These are phyloP conservation scores for Machimus rusticus DNA, from an alignment of 2,888 invertebrate genomes.

Conservation along the genomic window DNA sequence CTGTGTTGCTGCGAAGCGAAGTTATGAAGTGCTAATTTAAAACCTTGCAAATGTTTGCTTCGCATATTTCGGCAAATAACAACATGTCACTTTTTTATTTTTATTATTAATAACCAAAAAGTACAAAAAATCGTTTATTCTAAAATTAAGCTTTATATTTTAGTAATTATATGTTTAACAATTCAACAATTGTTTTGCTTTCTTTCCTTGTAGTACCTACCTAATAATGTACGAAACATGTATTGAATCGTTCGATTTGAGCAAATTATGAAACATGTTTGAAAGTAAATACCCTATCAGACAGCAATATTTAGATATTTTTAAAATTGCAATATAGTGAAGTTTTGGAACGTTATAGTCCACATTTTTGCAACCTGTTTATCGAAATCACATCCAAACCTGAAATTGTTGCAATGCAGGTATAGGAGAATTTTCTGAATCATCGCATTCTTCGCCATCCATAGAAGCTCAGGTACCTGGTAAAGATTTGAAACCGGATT, in stretches of 20 bases:
- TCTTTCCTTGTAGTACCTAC: background rate
- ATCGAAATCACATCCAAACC: background rate
- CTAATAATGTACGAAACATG: background rate
- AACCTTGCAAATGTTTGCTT: background rate
- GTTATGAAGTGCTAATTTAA: background rate
- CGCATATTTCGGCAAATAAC: background rate
- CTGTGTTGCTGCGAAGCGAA: background rate
- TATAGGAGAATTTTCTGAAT: background rate
- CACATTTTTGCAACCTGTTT: background rate
- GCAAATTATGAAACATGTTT: background rate
- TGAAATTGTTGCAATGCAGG: background rate
- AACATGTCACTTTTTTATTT: background rate
- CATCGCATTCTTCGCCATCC: background rate
- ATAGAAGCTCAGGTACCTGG: background rate
- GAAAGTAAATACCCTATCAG: background rate
- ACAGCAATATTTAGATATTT: background rate
- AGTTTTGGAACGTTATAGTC: background rate
- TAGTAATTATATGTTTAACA: background rate
- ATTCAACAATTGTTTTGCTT: background rate
- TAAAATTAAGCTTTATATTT: no score
- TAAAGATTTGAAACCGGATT: background rate
- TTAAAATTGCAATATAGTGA: background rate
- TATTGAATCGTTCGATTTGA: background rate
- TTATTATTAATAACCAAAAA: no score
- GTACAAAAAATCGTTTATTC: no score